Evolutionary conservation across 2,113 vertebrate species (phyloP).

Genomic region (Cavia porcellus): DNA sequence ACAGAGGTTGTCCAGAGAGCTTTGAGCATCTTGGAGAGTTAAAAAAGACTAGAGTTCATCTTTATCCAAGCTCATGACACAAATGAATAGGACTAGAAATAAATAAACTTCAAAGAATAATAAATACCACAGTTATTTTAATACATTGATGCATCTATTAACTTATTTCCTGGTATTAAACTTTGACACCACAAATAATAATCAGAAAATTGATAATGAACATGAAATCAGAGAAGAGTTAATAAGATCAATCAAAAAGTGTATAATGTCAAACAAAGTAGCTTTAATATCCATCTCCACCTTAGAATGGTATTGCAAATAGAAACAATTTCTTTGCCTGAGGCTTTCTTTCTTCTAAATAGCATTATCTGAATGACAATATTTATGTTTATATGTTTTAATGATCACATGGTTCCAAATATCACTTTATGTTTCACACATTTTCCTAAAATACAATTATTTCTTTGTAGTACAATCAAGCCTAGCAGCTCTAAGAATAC

Average conservation of each 20-base stretch:
- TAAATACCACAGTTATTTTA: neutral
- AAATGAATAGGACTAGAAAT: neutral
- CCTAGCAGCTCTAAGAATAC: neutral
- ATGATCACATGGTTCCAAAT: neutral
- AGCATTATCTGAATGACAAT: neutral
- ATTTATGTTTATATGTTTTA: neutral
- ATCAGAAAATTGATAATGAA: neutral
- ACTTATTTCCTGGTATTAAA: neutral
- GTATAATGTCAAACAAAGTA: neutral
- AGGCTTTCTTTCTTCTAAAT: neutral
- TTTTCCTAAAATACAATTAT: neutral
- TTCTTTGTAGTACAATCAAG: neutral
- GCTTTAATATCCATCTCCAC: neutral
- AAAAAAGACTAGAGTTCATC: neutral
- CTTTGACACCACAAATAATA: neutral
- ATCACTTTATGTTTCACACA: neutral
- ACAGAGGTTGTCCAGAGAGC: neutral
- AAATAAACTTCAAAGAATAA: neutral
- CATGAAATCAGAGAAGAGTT: neutral
- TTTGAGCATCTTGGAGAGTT: neutral
- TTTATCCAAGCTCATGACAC: neutral
- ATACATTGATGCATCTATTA: neutral
- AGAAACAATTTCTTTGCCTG: neutral
- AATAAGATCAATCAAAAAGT: constrained; percentile 9
- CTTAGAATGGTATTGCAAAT: neutral